Evolutionary conservation across 2,797 vertebrate genomes (phyloP).

Genomic region (Eulemur albifrons): DNA sequence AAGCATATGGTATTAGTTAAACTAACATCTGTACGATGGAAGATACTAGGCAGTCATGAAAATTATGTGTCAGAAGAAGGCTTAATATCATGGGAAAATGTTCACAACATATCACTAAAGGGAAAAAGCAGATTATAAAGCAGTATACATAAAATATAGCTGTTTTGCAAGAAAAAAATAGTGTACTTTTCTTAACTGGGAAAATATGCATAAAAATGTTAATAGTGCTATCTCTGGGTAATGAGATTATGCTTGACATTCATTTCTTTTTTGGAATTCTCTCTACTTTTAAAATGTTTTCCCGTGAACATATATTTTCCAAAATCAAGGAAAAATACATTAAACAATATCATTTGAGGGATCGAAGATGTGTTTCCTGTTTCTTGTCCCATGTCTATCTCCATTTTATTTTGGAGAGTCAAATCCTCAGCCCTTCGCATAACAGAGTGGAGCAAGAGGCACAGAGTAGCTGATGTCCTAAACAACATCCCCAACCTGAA

Average conservation of each 20-base stretch:
- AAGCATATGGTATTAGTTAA: slow-evolving; percentile 17
- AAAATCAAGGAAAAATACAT: neutral
- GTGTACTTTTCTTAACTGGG: slow-evolving; percentile 11
- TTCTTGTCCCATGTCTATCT: neutral
- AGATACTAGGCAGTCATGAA: slow-evolving; percentile 31
- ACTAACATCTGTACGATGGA: slow-evolving; percentile 31
- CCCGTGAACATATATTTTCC: slow-evolving; percentile 25
- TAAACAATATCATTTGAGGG: neutral
- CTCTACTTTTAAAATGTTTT: slow-evolving; percentile 1
- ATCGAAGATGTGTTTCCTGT: neutral
- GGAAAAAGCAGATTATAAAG: slow-evolving; percentile 24
- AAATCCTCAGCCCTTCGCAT: neutral
- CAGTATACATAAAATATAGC: neutral
- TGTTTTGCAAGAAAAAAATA: neutral
- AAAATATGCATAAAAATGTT: slow-evolving; percentile 7
- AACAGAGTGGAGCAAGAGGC: neutral
- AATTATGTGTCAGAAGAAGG: slow-evolving; percentile 35
- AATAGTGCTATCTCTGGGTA: neutral
- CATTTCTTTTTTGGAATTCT: slow-evolving; percentile 13
- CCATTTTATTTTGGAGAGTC: neutral
- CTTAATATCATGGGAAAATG: slow-evolving; percentile 23
- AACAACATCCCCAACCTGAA: neutral
- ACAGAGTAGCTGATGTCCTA: neutral
- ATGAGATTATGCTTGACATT: slow-evolving; percentile 5
- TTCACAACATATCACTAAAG: slow-evolving; percentile 18